A percentile compares a stretch with the other conserved stretches of the same genome.
These are phyloP conservation scores for Anguilla obscura DNA, from an alignment of 2,797 vertebrate species.

Conservation along the genomic window DNA sequence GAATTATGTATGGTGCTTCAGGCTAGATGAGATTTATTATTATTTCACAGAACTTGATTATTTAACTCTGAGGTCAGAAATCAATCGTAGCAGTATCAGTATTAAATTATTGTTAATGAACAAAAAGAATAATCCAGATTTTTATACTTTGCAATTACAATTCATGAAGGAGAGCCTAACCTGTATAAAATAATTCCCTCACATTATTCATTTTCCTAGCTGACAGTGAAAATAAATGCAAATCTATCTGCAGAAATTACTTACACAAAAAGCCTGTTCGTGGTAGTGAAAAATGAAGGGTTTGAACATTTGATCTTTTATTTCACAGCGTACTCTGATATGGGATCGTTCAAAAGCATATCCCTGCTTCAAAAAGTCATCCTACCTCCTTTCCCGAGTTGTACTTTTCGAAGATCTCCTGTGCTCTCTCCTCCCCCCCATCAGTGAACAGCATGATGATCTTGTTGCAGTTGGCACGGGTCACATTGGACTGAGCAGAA, in stretches of 20 bases:
- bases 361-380: not conserved
- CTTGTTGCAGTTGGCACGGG: conserved; percentile 97
- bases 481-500: conserved; percentile 79
- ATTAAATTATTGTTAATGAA: not conserved
- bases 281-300: not conserved
- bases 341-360: not conserved
- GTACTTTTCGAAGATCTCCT: conserved; percentile 89
- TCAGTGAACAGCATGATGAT: conserved; percentile 99
- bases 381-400: conserved; percentile 91
- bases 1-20: not conserved
- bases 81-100: not conserved
- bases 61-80: not conserved
- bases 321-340: conserved; percentile 4
- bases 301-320: not conserved
- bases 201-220: not conserved
- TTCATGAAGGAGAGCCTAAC: conserved; percentile 1
- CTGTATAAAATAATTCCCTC: not conserved
- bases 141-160: not conserved
- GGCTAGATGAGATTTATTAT: not conserved
- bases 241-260: conserved; percentile 7
- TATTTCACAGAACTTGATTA: not conserved
- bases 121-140: not conserved
- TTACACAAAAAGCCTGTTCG: not conserved
- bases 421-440: conserved; percentile 94
- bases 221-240: conserved; percentile 37